These are phyloP conservation scores for Meloe dianella DNA, from an alignment of 2,888 invertebrate species.

Conservation along the genomic window DNA sequence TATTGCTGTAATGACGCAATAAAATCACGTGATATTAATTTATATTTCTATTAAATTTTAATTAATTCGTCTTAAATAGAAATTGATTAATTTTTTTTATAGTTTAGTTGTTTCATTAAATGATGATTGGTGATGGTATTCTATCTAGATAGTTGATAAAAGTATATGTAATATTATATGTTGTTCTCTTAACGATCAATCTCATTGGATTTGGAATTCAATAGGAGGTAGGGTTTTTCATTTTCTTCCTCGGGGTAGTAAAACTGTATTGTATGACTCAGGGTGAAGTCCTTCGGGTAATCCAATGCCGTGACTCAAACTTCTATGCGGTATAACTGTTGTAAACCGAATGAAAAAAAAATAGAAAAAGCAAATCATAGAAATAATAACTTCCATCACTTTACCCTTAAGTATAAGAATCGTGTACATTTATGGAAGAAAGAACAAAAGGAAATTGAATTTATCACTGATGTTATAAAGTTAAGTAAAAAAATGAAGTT, in stretches of 20 bases:
- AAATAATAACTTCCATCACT: not conserved
- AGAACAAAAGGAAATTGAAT: not conserved
- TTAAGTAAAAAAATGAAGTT: not conserved
- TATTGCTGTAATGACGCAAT: not conserved
- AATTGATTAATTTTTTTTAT: not conserved
- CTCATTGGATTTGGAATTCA: conserved; percentile 13
- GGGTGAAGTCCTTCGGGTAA: conserved; percentile 16
- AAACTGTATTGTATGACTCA: conserved; percentile 14
- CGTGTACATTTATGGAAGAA: not conserved
- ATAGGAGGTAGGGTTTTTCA: conserved; percentile 11
- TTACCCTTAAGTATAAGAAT: not conserved
- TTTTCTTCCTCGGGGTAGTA: not conserved
- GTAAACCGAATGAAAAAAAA: too few species aligned
- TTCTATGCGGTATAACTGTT: conserved; percentile 4
- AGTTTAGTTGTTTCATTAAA: not conserved
- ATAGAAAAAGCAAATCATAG: not conserved
- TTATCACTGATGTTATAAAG: not conserved
- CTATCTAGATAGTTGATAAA: too few species aligned
- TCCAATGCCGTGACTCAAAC: conserved; percentile 14
- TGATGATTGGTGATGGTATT: too few species aligned
- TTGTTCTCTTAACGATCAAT: conserved; percentile 2
- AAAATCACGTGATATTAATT: not conserved
- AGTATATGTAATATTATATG: not conserved
- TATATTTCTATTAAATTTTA: not conserved
- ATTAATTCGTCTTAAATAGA: not conserved